These are phyloP conservation scores for Piprites chloris DNA, from an alignment of 2,113 vertebrate species.

Conservation along the genomic window DNA sequence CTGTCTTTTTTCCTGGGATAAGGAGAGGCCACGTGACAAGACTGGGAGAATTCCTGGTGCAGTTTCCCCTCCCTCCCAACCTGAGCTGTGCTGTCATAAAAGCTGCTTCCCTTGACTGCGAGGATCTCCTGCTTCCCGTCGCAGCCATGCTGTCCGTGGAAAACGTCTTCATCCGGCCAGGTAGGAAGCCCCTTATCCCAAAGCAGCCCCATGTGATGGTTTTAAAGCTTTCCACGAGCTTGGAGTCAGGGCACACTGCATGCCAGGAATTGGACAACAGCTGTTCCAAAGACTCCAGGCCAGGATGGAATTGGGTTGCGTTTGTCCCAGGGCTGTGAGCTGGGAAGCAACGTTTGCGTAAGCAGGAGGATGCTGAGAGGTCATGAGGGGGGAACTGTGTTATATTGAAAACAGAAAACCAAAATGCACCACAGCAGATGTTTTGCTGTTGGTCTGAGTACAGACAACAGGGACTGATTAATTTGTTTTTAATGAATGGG, in stretches of 20 bases:
- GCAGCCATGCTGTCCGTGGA: slow-evolving; percentile 97
- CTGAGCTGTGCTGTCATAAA: slow-evolving; percentile 89
- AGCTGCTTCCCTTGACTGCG: slow-evolving; percentile 84
- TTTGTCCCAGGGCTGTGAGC: background rate
- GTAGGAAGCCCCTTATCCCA: slow-evolving; percentile 59
- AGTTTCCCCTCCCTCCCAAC: slow-evolving; percentile 91
- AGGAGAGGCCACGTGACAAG: slow-evolving; percentile 90
- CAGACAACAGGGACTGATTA: background rate
- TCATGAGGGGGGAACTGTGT: background rate
- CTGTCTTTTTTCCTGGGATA: background rate
- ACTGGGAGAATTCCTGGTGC: slow-evolving; percentile 89
- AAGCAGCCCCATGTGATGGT: background rate
- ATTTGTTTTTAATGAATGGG: background rate
- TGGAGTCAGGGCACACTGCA: background rate
- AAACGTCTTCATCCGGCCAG: slow-evolving; percentile 95
- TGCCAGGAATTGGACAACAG: background rate
- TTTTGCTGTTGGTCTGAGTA: background rate
- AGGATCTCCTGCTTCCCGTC: slow-evolving; percentile 89
- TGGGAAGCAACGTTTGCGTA: background rate
- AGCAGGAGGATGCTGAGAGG: background rate
- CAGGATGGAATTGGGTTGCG: background rate
- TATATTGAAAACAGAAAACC: background rate
- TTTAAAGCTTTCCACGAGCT: background rate
- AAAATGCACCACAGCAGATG: background rate
- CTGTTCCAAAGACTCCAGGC: background rate